Conservation (phyloP, 2,888 invertebrate species). For the Quadroppia sp. region DNA sequence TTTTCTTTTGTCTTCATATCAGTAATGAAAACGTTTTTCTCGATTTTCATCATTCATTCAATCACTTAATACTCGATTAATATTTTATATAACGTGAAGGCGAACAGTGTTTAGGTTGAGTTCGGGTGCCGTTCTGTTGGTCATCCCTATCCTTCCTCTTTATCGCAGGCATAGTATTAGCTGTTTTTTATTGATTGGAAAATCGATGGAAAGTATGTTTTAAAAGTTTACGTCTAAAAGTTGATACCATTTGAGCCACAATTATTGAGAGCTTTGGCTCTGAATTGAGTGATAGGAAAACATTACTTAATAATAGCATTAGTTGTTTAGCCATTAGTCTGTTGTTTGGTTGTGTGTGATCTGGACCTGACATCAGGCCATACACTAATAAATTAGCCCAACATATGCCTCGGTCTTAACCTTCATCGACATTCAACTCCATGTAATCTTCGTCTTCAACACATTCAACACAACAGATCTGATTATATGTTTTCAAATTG, state of each 20-base stretch:
- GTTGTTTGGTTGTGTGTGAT: neutral
- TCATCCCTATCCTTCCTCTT: too few relatives aligned
- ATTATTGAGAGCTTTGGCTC: neutral
- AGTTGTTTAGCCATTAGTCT: neutral
- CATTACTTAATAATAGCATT: conserved; percentile 1
- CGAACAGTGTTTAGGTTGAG: neutral
- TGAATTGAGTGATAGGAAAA: neutral
- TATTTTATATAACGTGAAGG: neutral
- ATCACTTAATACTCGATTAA: neutral
- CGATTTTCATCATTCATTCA: neutral
- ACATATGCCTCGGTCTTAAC: too few relatives aligned
- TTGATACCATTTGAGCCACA: conserved; percentile 9
- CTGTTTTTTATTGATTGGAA: neutral
- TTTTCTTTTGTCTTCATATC: neutral
- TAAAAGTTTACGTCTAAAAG: neutral
- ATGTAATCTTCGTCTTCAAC: too few relatives aligned
- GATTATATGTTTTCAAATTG: too few relatives aligned
- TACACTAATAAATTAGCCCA: neutral
- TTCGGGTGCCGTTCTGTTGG: neutral
- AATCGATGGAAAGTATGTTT: neutral
- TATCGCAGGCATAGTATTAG: too few relatives aligned
- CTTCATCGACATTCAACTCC: too few relatives aligned
- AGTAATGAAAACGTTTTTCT: neutral
- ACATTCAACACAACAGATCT: too few relatives aligned
- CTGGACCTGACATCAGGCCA: neutral